Conservation (phyloP, 2,888 invertebrate genomes). For the Mythimna loreyi region DNA sequence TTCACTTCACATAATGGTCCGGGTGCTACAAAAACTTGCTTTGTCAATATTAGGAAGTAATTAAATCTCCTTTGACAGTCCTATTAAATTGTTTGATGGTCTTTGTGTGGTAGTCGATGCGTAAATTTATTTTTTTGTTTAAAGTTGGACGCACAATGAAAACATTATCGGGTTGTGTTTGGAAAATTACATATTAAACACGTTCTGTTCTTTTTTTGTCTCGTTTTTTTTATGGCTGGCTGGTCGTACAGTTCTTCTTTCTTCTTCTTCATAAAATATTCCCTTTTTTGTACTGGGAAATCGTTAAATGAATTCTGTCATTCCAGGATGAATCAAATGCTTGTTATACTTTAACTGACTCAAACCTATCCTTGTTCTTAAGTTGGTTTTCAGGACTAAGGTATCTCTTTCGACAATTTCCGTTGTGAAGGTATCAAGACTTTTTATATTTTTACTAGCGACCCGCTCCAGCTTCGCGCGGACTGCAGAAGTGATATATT, state of each 20-base stretch:
- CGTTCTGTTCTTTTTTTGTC: slow-evolving; percentile 35
- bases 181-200: slow-evolving; percentile 36
- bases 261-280: neutral
- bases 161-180: slow-evolving; percentile 38
- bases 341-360: no score
- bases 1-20: slow-evolving; percentile 70
- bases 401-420: no score
- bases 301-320: no score
- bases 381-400: no score
- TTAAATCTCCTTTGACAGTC: slow-evolving; percentile 81
- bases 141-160: slow-evolving; percentile 29
- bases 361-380: no score
- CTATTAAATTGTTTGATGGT: slow-evolving; percentile 79
- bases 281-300: no score
- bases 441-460: no score
- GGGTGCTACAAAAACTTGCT: slow-evolving; percentile 78
- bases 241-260: neutral
- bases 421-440: no score
- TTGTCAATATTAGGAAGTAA: slow-evolving; percentile 89
- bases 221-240: neutral
- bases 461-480: no score
- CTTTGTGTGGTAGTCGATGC: slow-evolving; percentile 72
- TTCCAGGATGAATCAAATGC: no score
- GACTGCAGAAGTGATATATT: no score
- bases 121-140: slow-evolving; percentile 63